Base-by-base conservation (phyloP, 2,113 vertebrate species). In the Murina feae region DNA sequence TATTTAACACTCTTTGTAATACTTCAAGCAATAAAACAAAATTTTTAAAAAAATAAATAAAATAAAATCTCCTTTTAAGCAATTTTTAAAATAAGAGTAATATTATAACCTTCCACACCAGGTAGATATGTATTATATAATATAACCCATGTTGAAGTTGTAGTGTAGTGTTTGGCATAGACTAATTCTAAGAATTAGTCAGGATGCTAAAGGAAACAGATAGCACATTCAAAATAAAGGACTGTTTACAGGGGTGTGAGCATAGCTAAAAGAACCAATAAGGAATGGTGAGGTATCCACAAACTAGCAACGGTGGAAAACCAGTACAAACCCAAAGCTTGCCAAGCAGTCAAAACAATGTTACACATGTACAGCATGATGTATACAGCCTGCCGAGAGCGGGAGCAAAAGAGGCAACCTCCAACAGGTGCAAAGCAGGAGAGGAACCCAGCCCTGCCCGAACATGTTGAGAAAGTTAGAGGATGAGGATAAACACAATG, bases 161-260 rank as follows among this genome's bases (percentile, higher is more conserved):
- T 81, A 93, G 60, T 21, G 14, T 84, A 81, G 53, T 91, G 69
- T 72, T 95, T 87, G 93, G 86, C 92, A 93, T 66, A 93, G 65
- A 76, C 65, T 95, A 90, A 92, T 86, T 95, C 91, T 93, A 74
- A 82, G 72, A 75, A 92, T 93, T 72, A 88, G 78, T 86, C 78
- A 86, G 86, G 84, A 92, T 94, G 78, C 88, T 95, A 78, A 93
- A 92, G 78, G 85, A 95, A 95, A 76, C 94, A 97, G 94, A 95
- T 90, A 82, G 85, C 82, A 82, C 25, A 88, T 95, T 95, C 89
- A 95, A 94, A 96, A 92, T 93, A 95, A 95, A 97, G 82, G 89
- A 88, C 93, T 90, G 87, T 95, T 95, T 95, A 96, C 91, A 95
- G 86, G 82, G 85, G 39, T 95, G 85, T 95, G 85, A 88, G 89